A percentile compares a stretch with the other conserved stretches of the same genome.
Conservation (phyloP, 1,140 invertebrate species). For the Drosophila micromelanica region DNA sequence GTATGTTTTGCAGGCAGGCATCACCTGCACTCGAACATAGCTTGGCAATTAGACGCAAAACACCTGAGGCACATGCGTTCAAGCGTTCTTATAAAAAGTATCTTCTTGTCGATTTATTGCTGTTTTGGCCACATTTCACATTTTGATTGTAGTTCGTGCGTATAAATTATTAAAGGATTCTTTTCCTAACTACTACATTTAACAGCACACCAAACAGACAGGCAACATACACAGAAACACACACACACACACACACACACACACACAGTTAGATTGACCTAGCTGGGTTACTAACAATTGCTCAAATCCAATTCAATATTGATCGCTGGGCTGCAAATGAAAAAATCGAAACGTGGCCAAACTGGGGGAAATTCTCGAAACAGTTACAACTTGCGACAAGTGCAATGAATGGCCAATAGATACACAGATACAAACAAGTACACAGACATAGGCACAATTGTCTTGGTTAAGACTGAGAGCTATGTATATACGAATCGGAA, state of each 20-base stretch:
- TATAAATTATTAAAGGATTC: conserved; percentile 69
- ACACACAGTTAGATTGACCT: conserved; percentile 1
- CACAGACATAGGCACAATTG: background rate
- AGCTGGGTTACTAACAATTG: conserved; percentile 45
- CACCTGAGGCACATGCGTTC: background rate
- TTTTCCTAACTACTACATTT: conserved; percentile 55
- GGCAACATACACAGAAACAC: background rate
- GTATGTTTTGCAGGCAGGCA: background rate
- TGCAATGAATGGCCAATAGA: conserved; percentile 30
- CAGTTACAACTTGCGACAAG: conserved; percentile 47
- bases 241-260: conserved; percentile 4
- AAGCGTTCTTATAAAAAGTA: conserved; percentile 11
- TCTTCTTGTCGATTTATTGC: conserved; percentile 28
- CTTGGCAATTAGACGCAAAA: no score
- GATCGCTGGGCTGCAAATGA: conserved; percentile 50
- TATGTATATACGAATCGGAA: background rate
- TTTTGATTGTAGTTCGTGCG: conserved; percentile 9
- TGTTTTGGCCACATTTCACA: conserved; percentile 35
- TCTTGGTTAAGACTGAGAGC: background rate
- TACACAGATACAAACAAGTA: background rate
- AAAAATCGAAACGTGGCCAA: conserved; percentile 48
- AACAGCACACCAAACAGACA: background rate
- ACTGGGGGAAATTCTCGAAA: conserved; percentile 28
- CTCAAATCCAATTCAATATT: conserved; percentile 76
- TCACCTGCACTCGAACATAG: background rate